Base-by-base conservation (phyloP, 2,113 vertebrate species). In the Nyctibius bracteatus region DNA sequence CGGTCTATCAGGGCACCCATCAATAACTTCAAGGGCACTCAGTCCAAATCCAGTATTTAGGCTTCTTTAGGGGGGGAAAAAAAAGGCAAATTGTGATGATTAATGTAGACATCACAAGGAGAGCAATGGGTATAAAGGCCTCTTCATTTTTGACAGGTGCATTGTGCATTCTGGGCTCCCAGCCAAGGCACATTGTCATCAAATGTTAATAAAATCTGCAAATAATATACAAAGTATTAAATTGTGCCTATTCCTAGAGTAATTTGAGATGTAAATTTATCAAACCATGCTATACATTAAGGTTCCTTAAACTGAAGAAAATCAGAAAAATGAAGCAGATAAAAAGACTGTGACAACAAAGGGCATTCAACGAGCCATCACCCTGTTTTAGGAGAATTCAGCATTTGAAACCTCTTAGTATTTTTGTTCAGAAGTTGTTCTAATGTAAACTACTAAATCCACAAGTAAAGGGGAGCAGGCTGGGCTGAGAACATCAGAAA, bases 91-190 rank as follows among this genome's bases (percentile, higher is more conserved):
- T 74, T 79, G 87, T 74, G 94, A 49, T 96, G 93, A 95, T 94
- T 87, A 94, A 88, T 59, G 79, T 44, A 90, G 79, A 71, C 1
- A 1, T 79, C 83, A n/a, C 49, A 11, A 54, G 81, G 94, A 81
- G 70, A 90, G 94, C 86, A 49, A 57, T 39, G 92, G 92, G 35
- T 63, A 97, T 96, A 97, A 97, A 96, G 94, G 92, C 35, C 94
- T 97, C 96, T 97, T 98, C 96, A 90, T 97, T 97, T 95, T 92
- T 94, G 97, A 95, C 97, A 98, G 97, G 95, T 98, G 97, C 87
- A 93, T 83, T 78, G 86, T 83, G 66, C 79, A 44, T 44, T 77
- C 84, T 72, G 93, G 94, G 95, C 91, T 95, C 43, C 79, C 75
- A 86, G 93, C 94, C 91, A 95, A 86, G 83, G 7, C 46, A 81